Percentiles rank a stretch among this genome's conserved stretches.
phyloP scores from a whole-genome alignment of 2,113 vertebrate species.

The Nothocercus nigrocapillus region DNA sequence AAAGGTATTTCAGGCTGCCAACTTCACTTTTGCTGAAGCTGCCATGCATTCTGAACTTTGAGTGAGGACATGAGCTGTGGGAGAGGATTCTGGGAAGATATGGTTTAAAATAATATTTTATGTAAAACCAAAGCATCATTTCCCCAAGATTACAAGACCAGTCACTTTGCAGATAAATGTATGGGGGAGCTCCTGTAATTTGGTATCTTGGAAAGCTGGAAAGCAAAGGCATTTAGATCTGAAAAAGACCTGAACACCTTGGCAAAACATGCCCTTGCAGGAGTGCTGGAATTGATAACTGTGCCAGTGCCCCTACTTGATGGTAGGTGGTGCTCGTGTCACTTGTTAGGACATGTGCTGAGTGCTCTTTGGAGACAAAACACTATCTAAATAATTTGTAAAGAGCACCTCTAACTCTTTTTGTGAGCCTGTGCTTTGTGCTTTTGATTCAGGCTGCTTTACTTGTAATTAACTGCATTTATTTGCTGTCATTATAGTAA shows the following conservation, averaged over 20 bases:
- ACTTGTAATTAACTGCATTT: neutral
- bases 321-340: neutral
- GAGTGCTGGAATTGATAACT: neutral
- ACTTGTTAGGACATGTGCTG: rapidly evolving
- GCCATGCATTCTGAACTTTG: neutral
- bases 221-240: neutral
- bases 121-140: neutral
- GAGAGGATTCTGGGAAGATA: neutral
- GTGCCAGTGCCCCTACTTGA: neutral
- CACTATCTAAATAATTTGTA: rapidly evolving
- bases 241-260: neutral
- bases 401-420: neutral
- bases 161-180: neutral
- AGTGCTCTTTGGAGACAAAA: neutral
- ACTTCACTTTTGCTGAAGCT: neutral
- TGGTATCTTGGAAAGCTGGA: neutral
- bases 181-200: rapidly evolving
- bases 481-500: neutral
- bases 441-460: neutral
- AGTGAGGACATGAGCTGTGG: neutral
- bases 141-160: neutral
- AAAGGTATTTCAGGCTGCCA: neutral
- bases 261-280: neutral
- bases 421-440: neutral
- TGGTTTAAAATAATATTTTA: neutral